Evolutionary conservation across 2,888 invertebrate genomes (phyloP).

Genomic region (Diaprepes abbreviatus): DNA sequence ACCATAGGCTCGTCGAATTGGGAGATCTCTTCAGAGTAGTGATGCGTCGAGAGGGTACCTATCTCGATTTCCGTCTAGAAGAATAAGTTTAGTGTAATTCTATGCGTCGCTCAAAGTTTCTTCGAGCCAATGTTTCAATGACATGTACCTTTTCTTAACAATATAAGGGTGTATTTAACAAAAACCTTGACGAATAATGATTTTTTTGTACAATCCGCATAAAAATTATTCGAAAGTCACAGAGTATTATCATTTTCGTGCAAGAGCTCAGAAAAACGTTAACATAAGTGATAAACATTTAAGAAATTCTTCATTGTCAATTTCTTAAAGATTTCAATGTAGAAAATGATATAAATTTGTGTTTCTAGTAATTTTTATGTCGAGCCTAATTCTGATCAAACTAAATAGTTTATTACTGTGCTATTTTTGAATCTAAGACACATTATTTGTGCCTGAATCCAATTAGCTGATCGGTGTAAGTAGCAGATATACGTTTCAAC

Average conservation of each 20-base stretch:
- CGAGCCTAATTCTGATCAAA: neutral
- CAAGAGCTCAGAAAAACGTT: too few relatives aligned
- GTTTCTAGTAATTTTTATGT: neutral
- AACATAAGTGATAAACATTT: too few relatives aligned
- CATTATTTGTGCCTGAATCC: too few relatives aligned
- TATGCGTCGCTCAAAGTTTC: neutral
- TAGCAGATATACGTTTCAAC: too few relatives aligned
- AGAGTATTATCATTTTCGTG: neutral
- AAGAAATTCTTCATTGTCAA: too few relatives aligned
- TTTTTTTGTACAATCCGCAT: neutral
- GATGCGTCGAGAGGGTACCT: slow-evolving; percentile 50
- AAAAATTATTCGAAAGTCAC: neutral
- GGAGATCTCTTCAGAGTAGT: slow-evolving; percentile 62
- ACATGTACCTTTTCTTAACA: slow-evolving; percentile 14
- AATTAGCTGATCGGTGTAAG: too few relatives aligned
- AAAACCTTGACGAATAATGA: neutral
- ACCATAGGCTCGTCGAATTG: slow-evolving; percentile 59
- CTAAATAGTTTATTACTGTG: neutral
- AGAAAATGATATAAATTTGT: too few relatives aligned
- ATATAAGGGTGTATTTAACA: neutral
- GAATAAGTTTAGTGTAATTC: slow-evolving; percentile 28
- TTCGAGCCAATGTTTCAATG: neutral
- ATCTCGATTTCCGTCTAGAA: slow-evolving; percentile 48
- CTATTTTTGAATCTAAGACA: neutral
- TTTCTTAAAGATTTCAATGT: too few relatives aligned